phyloP scores from a whole-genome alignment of 2,113 vertebrate species.

The Athene noctua region DNA sequence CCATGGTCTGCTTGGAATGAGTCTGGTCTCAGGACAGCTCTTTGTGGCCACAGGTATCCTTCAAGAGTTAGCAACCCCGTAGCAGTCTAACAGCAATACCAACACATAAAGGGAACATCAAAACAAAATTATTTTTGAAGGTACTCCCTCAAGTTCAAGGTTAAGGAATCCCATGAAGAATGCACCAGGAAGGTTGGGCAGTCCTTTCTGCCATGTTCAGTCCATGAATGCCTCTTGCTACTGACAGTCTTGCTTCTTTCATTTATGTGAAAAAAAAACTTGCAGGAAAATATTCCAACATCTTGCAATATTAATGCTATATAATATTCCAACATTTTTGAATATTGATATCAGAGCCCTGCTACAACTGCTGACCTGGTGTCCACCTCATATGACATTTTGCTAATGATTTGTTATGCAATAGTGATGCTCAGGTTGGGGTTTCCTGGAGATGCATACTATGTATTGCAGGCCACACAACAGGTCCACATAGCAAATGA shows the following conservation, averaged over 20 bases:
- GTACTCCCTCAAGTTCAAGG: not conserved
- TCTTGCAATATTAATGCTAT: not conserved
- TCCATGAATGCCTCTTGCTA: not conserved
- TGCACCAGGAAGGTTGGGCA: rapidly evolving
- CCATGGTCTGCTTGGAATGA: not conserved
- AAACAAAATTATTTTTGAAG: not conserved
- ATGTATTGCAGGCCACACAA: not conserved
- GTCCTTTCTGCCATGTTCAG: not conserved
- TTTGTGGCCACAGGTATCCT: not conserved
- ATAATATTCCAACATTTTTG: not conserved
- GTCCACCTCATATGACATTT: not conserved
- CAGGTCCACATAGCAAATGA: not conserved
- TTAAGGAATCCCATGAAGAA: not conserved
- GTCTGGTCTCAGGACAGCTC: not conserved
- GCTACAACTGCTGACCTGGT: not conserved
- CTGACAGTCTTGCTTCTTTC: not conserved
- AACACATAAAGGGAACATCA: not conserved
- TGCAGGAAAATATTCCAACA: not conserved
- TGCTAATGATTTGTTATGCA: not conserved
- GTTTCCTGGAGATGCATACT: not conserved
- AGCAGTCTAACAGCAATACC: not conserved
- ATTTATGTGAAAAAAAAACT: not conserved
- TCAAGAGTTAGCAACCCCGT: not conserved
- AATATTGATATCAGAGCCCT: not conserved
- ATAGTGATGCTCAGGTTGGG: not conserved